Evolutionary conservation across 2,797 vertebrate species (phyloP).

Genomic region (Sebastes diaconus): DNA sequence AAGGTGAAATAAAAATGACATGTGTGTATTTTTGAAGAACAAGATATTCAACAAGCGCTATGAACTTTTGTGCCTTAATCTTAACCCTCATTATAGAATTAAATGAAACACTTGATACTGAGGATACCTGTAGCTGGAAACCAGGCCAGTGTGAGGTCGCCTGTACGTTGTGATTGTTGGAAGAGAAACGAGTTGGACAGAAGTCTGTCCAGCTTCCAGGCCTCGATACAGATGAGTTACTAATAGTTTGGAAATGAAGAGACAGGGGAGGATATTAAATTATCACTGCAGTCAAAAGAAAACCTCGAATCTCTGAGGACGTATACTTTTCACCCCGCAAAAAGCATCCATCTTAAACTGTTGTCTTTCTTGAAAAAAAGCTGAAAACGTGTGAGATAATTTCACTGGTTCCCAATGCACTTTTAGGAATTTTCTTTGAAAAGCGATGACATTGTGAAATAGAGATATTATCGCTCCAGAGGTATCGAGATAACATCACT

Average conservation of each 20-base stretch:
- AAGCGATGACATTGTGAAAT: conserved; percentile 30
- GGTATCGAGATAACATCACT: conserved; percentile 14
- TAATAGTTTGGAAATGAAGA: conserved; percentile 65
- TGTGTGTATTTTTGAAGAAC: neutral
- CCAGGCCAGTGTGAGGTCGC: neutral
- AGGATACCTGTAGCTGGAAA: neutral
- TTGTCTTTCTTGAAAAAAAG: neutral
- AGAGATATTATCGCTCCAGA: neutral
- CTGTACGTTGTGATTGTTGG: conserved; percentile 44
- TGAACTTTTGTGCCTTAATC: neutral
- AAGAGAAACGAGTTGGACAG: conserved; percentile 35
- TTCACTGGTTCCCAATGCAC: neutral
- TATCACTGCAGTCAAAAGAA: conserved; percentile 44
- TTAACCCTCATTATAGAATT: neutral
- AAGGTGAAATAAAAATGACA: neutral
- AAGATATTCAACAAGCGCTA: neutral
- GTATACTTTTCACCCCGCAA: conserved; percentile 15
- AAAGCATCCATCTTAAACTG: conserved; percentile 12
- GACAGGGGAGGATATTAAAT: conserved; percentile 57
- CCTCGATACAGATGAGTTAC: conserved; percentile 56
- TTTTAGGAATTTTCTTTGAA: neutral
- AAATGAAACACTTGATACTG: conserved; percentile 4
- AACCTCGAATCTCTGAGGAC: conserved; percentile 39
- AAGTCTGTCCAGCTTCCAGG: conserved; percentile 44
- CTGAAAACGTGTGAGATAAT: conserved; percentile 32